Evolutionary conservation across 2,888 invertebrate genomes (phyloP).

Genomic region (Sphaerophoria rueppellii): DNA sequence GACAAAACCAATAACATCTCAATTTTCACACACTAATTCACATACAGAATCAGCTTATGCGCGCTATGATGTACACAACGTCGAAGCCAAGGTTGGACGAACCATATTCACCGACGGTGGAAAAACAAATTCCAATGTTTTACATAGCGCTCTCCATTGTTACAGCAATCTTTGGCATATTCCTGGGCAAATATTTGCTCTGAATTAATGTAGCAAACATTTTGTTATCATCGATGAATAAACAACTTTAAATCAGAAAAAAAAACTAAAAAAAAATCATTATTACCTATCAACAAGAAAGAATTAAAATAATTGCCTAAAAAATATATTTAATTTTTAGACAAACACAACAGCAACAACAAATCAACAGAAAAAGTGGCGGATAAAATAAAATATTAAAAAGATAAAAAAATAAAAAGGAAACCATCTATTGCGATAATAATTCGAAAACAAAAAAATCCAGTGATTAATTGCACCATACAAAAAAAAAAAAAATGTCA

Average conservation of each 20-base stretch:
- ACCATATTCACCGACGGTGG: slow-evolving; percentile 85
- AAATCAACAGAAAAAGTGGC: slow-evolving; percentile 68
- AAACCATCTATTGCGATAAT: slow-evolving; percentile 45
- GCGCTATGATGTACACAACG: slow-evolving; percentile 83
- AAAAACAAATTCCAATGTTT: slow-evolving; percentile 85
- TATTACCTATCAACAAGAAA: slow-evolving; percentile 69
- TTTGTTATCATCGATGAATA: slow-evolving; percentile 74
- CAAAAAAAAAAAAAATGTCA: slow-evolving; percentile 49
- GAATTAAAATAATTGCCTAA: slow-evolving; percentile 67
- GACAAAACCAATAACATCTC: slow-evolving; percentile 5
- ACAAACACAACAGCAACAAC: slow-evolving; percentile 66
- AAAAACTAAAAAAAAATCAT: slow-evolving; percentile 57
- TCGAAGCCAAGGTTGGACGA: slow-evolving; percentile 80
- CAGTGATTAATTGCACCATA: slow-evolving; percentile 51
- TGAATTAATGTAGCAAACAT: slow-evolving; percentile 84
- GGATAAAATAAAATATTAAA: slow-evolving; percentile 23
- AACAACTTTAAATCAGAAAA: slow-evolving; percentile 53
- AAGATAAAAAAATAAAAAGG: slow-evolving; percentile 22
- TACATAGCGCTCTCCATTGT: slow-evolving; percentile 87
- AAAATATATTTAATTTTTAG: slow-evolving; percentile 68
- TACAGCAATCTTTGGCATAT: slow-evolving; percentile 88
- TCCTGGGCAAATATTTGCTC: slow-evolving; percentile 92
- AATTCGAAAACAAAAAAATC: slow-evolving; percentile 39
- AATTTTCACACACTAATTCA: slow-evolving; percentile 2
- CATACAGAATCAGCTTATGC: slow-evolving; percentile 86